phyloP scores from a whole-genome alignment of 2,113 vertebrate species.

The Gasterosteus aculeatus region DNA sequence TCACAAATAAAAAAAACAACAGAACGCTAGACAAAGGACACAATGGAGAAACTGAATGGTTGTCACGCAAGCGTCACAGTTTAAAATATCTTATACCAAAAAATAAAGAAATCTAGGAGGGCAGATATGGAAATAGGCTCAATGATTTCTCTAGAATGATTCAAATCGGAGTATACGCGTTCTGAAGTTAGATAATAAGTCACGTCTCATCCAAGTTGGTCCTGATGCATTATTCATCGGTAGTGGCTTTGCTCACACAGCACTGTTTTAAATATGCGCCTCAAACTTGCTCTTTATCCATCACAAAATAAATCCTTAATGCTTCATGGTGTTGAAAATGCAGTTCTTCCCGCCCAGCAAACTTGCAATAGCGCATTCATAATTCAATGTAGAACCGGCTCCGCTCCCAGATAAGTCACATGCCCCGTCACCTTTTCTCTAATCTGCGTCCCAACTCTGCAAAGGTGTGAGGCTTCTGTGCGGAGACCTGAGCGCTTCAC shows the following conservation, averaged over 20 bases:
- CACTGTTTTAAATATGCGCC: slow-evolving; percentile 51
- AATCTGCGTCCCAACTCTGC: slow-evolving; percentile 12
- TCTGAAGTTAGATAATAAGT: slow-evolving; percentile 56
- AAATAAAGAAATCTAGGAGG: background rate
- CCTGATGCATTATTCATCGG: slow-evolving; percentile 64
- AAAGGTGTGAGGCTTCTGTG: background rate
- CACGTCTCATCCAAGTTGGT: slow-evolving; percentile 43
- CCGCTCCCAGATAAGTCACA: background rate
- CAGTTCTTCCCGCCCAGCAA: slow-evolving; percentile 14
- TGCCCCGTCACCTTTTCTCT: background rate
- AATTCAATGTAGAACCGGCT: slow-evolving; percentile 8
- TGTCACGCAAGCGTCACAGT: slow-evolving; percentile 23
- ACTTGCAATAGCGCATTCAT: slow-evolving; percentile 1
- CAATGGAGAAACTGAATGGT: slow-evolving; percentile 5
- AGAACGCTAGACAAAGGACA: slow-evolving; percentile 6
- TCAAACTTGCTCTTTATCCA: slow-evolving; percentile 53
- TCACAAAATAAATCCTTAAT: slow-evolving; percentile 31
- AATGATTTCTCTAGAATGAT: slow-evolving; percentile 27
- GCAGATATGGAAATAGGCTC: slow-evolving; percentile 9
- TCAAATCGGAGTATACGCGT: slow-evolving; percentile 30
- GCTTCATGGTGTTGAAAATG: slow-evolving; percentile 46
- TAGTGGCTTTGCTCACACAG: slow-evolving; percentile 42
- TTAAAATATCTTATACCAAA: background rate
- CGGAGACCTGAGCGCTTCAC: background rate
- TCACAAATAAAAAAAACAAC: slow-evolving; percentile 8